A percentile compares a stretch with the other conserved stretches of the same genome.
Evolutionary conservation across 2,797 vertebrate genomes (phyloP).

Genomic region (Myotis daubentonii): DNA sequence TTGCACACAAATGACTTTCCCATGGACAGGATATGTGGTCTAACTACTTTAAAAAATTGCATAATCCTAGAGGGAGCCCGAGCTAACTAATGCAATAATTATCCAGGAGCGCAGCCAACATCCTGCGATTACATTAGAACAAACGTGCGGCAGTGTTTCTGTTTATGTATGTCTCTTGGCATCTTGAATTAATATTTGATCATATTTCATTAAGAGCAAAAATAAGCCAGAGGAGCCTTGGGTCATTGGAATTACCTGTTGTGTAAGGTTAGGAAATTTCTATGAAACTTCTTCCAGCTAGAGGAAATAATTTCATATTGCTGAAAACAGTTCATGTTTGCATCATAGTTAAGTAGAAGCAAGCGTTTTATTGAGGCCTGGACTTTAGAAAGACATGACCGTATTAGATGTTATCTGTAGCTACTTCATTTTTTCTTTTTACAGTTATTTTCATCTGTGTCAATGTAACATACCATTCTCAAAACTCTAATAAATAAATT

Average conservation of each 20-base stretch:
- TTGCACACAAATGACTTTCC: conserved; percentile 76
- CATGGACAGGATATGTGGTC: conserved; percentile 76
- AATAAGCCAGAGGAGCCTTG: conserved; percentile 50
- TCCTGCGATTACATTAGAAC: conserved; percentile 83
- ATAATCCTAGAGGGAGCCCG: conserved; percentile 77
- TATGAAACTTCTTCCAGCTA: conserved; percentile 58
- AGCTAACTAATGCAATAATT: conserved; percentile 84
- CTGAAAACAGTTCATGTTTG: conserved; percentile 64
- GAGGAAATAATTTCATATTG: conserved; percentile 29
- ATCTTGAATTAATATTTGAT: conserved; percentile 84
- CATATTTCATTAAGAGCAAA: conserved; percentile 69
- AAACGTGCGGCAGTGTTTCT: conserved; percentile 74
- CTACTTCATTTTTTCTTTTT: conserved; percentile 20
- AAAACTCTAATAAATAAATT: background rate
- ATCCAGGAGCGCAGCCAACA: conserved; percentile 82
- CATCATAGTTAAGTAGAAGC: conserved; percentile 59
- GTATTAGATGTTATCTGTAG: conserved; percentile 59
- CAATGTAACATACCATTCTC: background rate
- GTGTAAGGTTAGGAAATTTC: background rate
- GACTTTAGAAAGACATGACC: background rate
- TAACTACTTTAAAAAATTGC: conserved; percentile 82
- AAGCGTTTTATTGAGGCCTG: conserved; percentile 47
- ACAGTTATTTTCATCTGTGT: background rate
- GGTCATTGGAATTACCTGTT: conserved; percentile 51
- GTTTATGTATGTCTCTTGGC: conserved; percentile 78